A percentile compares a stretch with the other conserved stretches of the same genome.
These are phyloP conservation scores for Papilio elwesi DNA, from an alignment of 2,888 invertebrate species.

Conservation along the genomic window DNA sequence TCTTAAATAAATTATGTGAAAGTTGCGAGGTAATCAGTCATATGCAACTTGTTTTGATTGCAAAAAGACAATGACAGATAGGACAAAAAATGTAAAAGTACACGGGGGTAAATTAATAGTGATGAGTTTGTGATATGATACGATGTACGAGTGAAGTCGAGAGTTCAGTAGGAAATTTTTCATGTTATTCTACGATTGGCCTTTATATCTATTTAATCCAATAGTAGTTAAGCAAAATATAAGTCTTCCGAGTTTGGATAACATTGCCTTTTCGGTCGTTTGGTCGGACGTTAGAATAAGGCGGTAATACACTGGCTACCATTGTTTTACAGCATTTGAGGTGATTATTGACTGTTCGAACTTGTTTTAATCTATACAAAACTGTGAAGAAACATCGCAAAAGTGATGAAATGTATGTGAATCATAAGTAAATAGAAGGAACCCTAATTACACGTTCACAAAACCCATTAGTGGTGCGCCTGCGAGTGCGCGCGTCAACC, in stretches of 20 bases:
- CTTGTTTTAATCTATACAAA: background rate
- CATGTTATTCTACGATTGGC: no score
- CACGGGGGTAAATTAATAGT: no score
- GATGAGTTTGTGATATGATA: no score
- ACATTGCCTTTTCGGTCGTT: no score
- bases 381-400: background rate
- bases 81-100: background rate
- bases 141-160: no score
- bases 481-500: constrained; percentile 8
- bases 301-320: no score
- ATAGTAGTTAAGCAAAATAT: no score
- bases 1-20: background rate
- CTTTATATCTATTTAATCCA: no score
- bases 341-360: background rate
- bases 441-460: constrained; percentile 6
- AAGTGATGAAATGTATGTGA: background rate
- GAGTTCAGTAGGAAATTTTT: no score
- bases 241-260: no score
- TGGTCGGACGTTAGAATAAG: no score
- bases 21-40: background rate
- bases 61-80: background rate
- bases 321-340: background rate
- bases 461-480: background rate
- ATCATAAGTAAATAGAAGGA: background rate
- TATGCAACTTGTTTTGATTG: background rate